Conservation (phyloP, 2,113 vertebrate genomes). For the Brienomyrus brachyistius region DNA sequence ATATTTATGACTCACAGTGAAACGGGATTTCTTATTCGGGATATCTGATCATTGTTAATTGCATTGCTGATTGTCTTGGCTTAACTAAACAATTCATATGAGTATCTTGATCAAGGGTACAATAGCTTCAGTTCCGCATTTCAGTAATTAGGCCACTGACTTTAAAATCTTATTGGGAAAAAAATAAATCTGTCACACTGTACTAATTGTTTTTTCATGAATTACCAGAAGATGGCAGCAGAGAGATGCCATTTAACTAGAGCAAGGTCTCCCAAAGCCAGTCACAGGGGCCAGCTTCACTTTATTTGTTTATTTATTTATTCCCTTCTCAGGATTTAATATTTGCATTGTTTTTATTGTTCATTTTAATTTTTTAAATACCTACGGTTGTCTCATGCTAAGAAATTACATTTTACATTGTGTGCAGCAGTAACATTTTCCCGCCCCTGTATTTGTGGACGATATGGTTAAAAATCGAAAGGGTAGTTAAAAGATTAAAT, state of each 20-base stretch:
- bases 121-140: background rate
- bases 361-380: background rate
- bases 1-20: background rate
- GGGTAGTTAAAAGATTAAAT: background rate
- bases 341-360: background rate
- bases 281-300: background rate
- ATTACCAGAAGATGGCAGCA: conserved; percentile 9
- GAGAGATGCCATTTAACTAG: background rate
- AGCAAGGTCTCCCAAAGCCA: background rate
- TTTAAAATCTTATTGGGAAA: background rate
- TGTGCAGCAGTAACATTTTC: background rate
- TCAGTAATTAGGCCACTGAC: background rate
- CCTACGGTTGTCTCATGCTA: background rate
- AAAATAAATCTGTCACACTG: background rate
- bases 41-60: background rate
- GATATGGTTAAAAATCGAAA: background rate
- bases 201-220: background rate
- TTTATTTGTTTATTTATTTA: no score
- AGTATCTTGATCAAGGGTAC: background rate
- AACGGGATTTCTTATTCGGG: background rate
- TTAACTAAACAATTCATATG: background rate
- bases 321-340: background rate
- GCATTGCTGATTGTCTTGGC: background rate
- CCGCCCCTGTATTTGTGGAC: background rate
- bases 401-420: background rate